Percentiles rank a stretch among this genome's conserved stretches.
Conservation (phyloP, 2,888 invertebrate species). For the Boloria selene region DNA sequence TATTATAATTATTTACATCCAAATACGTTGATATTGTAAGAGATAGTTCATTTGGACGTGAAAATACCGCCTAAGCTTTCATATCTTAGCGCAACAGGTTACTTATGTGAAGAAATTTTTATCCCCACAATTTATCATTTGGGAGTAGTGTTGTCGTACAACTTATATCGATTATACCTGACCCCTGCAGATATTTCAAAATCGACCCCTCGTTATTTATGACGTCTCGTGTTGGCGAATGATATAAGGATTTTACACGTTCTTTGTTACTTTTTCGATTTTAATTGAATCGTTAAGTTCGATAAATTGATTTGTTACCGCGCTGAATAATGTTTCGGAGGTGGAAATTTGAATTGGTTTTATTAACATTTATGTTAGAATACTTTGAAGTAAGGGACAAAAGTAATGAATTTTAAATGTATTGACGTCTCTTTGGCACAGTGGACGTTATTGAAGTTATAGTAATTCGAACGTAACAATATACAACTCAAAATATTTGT, state of each 20-base stretch:
- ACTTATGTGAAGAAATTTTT: slow-evolving; percentile 69
- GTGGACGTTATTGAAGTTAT: too few species aligned
- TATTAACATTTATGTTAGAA: slow-evolving; percentile 22
- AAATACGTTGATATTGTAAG: slow-evolving; percentile 21
- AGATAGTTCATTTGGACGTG: slow-evolving; percentile 35
- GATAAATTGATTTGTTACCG: slow-evolving; percentile 49
- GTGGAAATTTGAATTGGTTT: slow-evolving; percentile 24
- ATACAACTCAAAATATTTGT: too few species aligned
- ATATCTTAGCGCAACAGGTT: slow-evolving; percentile 72
- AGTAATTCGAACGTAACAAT: too few species aligned
- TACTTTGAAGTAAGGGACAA: neutral
- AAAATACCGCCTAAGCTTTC: slow-evolving; percentile 46
- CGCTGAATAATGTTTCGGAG: slow-evolving; percentile 32
- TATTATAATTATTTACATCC: slow-evolving; percentile 14
- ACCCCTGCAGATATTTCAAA: slow-evolving; percentile 55
- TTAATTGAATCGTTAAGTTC: slow-evolving; percentile 64
- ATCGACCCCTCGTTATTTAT: slow-evolving; percentile 58
- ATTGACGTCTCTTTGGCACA: too few species aligned
- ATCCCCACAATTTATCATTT: slow-evolving; percentile 72
- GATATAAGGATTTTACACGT: slow-evolving; percentile 67
- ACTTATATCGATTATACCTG: slow-evolving; percentile 39
- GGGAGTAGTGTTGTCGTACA: neutral
- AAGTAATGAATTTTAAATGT: neutral
- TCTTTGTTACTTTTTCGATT: slow-evolving; percentile 49
- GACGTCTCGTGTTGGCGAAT: slow-evolving; percentile 52